Evolutionary conservation across 2,888 invertebrate species (phyloP).

Genomic region (Sinohyriopsis cumingii): DNA sequence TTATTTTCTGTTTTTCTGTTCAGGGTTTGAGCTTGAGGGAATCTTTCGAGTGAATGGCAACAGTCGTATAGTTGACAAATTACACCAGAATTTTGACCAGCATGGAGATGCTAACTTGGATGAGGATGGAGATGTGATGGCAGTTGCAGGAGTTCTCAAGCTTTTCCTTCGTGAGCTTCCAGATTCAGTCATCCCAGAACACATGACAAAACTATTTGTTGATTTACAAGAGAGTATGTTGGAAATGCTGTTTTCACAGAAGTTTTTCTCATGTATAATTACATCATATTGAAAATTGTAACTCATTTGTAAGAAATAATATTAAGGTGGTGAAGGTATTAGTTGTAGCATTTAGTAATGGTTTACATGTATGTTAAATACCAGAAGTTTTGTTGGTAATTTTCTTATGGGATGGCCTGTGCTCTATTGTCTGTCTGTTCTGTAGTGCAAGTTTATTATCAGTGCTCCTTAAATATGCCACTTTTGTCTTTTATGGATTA

Average conservation of each 20-base stretch:
- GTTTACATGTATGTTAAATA: too few species aligned
- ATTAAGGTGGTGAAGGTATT: too few species aligned
- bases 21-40: conserved; percentile 74
- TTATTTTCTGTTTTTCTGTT: conserved; percentile 7
- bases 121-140: conserved; percentile 74
- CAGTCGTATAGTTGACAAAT: conserved; percentile 74
- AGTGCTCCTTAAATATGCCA: too few species aligned
- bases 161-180: conserved; percentile 76
- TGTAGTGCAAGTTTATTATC: too few species aligned
- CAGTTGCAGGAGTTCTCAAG: conserved; percentile 76
- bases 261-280: neutral
- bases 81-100: conserved; percentile 75
- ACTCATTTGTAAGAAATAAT: neutral
- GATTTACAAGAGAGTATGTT: conserved; percentile 64
- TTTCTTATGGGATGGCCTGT: too few species aligned
- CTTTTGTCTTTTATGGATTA: too few species aligned
- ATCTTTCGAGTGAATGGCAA: conserved; percentile 76
- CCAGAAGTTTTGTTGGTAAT: too few species aligned
- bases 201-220: conserved; percentile 68
- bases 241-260: neutral
- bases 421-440: too few species aligned
- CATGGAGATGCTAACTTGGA: conserved; percentile 75
- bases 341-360: too few species aligned
- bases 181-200: conserved; percentile 72
- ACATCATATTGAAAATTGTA: neutral